These are phyloP conservation scores for Sepiola atlantica DNA, from an alignment of 2,888 invertebrate species.

Conservation along the genomic window DNA sequence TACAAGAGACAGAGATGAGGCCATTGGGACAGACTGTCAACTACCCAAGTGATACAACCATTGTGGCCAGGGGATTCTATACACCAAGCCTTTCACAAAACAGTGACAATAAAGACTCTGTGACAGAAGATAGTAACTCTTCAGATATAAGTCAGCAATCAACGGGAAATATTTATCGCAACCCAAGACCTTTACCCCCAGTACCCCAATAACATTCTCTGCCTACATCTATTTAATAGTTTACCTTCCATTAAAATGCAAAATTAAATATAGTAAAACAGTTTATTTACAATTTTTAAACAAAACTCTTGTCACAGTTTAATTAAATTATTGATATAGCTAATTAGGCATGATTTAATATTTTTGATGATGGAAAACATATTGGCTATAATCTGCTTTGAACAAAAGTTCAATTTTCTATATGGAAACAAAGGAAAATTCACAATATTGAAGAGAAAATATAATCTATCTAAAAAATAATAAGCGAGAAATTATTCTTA, in stretches of 20 bases:
- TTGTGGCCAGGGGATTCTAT: background rate
- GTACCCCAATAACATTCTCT: background rate
- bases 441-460: background rate
- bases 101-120: background rate
- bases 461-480: background rate
- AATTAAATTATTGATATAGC: background rate
- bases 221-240: background rate
- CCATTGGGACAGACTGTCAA: conserved; percentile 20
- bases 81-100: conserved; percentile 19
- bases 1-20: background rate
- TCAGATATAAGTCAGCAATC: background rate
- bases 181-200: background rate
- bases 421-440: background rate
- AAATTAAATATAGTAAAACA: background rate
- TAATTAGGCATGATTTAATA: background rate
- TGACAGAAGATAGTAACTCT: background rate
- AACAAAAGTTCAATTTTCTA: background rate
- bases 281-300: background rate
- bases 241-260: background rate
- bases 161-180: background rate
- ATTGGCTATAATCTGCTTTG: background rate
- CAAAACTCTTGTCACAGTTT: background rate
- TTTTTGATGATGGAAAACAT: background rate
- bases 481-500: background rate
- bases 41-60: conserved; percentile 10